Evolutionary conservation across 2,797 vertebrate genomes (phyloP).

Genomic region (Antrozous pallidus): DNA sequence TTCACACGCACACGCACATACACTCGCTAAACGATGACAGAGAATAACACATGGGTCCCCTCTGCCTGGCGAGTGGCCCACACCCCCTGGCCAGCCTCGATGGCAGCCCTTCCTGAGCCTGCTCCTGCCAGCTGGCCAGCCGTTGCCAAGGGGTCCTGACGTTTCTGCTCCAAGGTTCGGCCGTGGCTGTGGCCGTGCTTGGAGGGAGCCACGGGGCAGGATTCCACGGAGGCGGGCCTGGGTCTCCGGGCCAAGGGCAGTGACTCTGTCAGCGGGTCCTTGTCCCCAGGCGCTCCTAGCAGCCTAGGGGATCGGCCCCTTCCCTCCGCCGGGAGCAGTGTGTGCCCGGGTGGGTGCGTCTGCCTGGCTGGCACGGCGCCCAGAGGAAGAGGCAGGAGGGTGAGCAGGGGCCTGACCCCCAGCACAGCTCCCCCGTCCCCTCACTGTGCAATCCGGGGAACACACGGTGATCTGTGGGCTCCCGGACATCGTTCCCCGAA

Average conservation of each 20-base stretch:
- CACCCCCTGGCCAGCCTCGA: neutral
- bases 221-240: neutral
- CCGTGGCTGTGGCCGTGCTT: neutral
- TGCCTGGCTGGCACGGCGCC: accelerated
- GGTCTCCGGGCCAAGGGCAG: neutral
- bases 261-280: neutral
- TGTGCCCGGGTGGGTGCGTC: accelerated
- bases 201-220: neutral
- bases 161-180: neutral
- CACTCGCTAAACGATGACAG: accelerated
- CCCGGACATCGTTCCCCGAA: neutral
- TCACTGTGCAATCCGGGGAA: neutral
- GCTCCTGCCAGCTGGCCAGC: neutral
- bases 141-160: neutral
- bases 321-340: neutral
- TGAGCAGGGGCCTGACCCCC: neutral
- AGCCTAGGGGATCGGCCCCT: neutral
- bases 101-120: neutral
- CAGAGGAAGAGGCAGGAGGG: neutral
- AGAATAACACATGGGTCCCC: neutral
- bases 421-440: neutral
- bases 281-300: neutral
- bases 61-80: neutral
- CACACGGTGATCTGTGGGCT: neutral
- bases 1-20: too few relatives aligned